These are phyloP conservation scores for Drosophila yakuba DNA, from an alignment of 1,140 invertebrate species.

Conservation along the genomic window DNA sequence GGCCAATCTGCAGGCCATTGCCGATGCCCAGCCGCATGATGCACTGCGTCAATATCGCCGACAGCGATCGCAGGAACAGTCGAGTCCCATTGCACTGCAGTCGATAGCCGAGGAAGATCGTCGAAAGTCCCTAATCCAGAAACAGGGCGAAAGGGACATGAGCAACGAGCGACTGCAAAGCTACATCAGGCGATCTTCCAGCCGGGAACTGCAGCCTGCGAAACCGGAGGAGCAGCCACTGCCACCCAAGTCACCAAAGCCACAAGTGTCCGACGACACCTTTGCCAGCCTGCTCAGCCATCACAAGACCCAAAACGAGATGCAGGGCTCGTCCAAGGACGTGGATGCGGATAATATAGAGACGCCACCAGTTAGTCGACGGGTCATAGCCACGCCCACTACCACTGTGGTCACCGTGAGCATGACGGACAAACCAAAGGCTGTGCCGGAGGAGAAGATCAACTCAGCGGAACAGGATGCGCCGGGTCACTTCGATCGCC, in stretches of 20 bases:
- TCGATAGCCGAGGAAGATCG: slow-evolving; percentile 87
- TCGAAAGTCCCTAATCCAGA: slow-evolving; percentile 81
- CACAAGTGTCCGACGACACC: slow-evolving; percentile 53
- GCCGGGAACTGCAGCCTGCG: slow-evolving; percentile 25
- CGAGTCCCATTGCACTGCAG: slow-evolving; percentile 79
- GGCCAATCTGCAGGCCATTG: slow-evolving; percentile 93
- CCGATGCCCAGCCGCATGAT: slow-evolving; percentile 87
- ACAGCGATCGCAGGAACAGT: slow-evolving; percentile 73
- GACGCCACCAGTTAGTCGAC: slow-evolving; percentile 92
- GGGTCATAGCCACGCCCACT: slow-evolving; percentile 85
- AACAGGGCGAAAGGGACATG: slow-evolving; percentile 84
- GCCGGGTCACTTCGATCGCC: slow-evolving; percentile 92
- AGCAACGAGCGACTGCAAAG: slow-evolving; percentile 85
- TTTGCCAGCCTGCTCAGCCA: slow-evolving; percentile 63
- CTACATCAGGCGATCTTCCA: slow-evolving; percentile 87
- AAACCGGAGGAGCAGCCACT: slow-evolving; percentile 22
- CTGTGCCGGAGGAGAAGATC: slow-evolving; percentile 25
- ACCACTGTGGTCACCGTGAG: slow-evolving; percentile 75
- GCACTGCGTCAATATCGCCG: slow-evolving; percentile 84
- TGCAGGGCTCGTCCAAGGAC: slow-evolving; percentile 88
- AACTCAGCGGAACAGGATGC: slow-evolving; percentile 84
- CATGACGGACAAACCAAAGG: slow-evolving; percentile 66
- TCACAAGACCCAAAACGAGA: slow-evolving; percentile 84
- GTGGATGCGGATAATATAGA: slow-evolving; percentile 96
- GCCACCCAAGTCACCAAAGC: slow-evolving; percentile 39